phyloP scores from a whole-genome alignment of 2,888 invertebrate genomes.

The Heterodera filipjevi region DNA sequence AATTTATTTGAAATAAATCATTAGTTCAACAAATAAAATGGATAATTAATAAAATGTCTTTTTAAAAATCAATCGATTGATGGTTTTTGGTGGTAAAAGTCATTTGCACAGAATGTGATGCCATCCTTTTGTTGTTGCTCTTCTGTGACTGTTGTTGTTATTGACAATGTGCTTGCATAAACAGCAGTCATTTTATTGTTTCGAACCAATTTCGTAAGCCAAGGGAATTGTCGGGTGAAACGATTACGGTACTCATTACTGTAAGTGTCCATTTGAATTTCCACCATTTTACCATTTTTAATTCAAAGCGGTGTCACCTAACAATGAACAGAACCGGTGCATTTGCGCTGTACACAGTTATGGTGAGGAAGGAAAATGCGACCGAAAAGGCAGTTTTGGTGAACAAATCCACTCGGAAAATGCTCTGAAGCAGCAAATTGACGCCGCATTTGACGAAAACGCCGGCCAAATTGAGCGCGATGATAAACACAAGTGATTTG shows the following conservation, averaged over 20 bases:
- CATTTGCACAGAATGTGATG: no score
- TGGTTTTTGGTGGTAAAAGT: no score
- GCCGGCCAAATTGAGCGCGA: background rate
- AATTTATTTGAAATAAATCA: no score
- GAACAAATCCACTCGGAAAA: background rate
- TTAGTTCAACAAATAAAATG: no score
- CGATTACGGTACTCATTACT: background rate
- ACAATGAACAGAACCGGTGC: background rate
- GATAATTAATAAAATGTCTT: no score
- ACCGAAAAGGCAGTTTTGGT: background rate
- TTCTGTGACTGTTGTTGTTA: no score
- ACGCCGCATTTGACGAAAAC: background rate
- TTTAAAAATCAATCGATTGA: no score
- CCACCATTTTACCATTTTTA: no score
- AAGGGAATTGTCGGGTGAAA: background rate
- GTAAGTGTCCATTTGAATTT: no score
- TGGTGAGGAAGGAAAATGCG: background rate
- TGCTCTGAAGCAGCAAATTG: background rate
- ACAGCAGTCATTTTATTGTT: no score
- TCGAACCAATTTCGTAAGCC: background rate
- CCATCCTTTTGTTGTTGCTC: no score
- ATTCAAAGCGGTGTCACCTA: background rate
- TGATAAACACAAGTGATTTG: background rate
- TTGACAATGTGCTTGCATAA: no score
- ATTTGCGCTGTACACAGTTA: constrained; percentile 8